These are phyloP conservation scores for Osmerus mordax DNA, from an alignment of 2,113 vertebrate genomes.

Conservation along the genomic window DNA sequence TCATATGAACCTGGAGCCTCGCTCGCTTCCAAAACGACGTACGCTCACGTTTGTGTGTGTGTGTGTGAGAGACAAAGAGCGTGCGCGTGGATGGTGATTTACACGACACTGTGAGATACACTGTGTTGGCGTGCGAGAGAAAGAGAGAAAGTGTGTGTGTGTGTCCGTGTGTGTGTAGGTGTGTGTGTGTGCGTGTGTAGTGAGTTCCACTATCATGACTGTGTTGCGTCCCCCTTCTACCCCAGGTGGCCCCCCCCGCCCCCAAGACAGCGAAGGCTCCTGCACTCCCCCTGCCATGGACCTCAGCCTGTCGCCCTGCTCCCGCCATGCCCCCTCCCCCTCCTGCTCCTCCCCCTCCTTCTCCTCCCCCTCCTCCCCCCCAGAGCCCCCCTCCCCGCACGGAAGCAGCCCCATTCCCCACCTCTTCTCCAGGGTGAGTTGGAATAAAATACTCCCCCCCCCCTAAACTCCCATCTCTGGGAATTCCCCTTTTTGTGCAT, in stretches of 20 bases:
- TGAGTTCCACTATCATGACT: neutral
- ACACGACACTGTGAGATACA: too few species aligned
- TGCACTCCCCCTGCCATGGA: slow-evolving; percentile 81
- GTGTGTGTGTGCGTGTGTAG: neutral
- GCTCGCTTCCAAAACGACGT: neutral
- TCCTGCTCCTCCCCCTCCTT: slow-evolving; percentile 77
- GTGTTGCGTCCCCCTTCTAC: neutral
- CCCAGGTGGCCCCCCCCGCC: slow-evolving; percentile 56
- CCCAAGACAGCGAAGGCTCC: slow-evolving; percentile 74
- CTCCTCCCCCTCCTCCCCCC: slow-evolving; percentile 56
- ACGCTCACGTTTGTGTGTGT: neutral
- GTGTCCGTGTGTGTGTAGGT: neutral
- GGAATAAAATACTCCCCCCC: neutral
- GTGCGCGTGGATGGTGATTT: too few species aligned
- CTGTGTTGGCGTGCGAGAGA: neutral
- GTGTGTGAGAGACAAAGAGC: too few species aligned
- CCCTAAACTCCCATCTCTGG: neutral
- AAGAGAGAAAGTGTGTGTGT: neutral
- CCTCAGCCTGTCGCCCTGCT: slow-evolving; percentile 84
- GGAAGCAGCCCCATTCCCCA: slow-evolving; percentile 74
- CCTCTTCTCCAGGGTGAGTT: slow-evolving; percentile 75
- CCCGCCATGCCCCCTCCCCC: slow-evolving; percentile 71
- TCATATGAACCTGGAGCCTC: too few species aligned
- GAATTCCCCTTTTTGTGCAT: too few species aligned
- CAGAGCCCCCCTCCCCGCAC: slow-evolving; percentile 72